Base-by-base conservation (phyloP, 2,113 vertebrate species). In the Chiloscyllium plagiosum region DNA sequence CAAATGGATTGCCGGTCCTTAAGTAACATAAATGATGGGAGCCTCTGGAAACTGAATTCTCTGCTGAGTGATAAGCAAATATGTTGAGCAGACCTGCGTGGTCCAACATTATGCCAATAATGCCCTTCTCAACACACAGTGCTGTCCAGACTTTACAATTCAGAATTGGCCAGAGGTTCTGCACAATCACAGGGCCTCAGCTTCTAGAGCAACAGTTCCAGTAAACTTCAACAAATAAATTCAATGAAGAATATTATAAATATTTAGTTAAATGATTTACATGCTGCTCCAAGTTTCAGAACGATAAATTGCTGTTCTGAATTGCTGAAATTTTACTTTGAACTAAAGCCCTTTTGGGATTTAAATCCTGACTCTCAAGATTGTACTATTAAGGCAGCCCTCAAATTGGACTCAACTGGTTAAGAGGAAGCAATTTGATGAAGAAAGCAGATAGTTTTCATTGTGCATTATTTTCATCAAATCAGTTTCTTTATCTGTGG, bases 351-450 rank as follows among this genome's bases (percentile, higher is more conserved):
- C 86, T 90, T 90, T 90, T 8, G 24, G 47, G 52, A 90, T 20
- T 90, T 61, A 29, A 92, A 86, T 20, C 19, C 47, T 86, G 4
- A 20, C 20, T 15, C 42, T 86, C 42, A n/a, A 86, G 83, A 47
- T 92, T 92, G 56, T 8, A n/a, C 33, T 15, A 92, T n/a, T 33
- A 92, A 33, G 56, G 61, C 26, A 92, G 56, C 42, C 20, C 29
- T n/a, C 52, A 65, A 66, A 17, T 61, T 92, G 56, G 13, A 24
- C 15, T 92, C n/a, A 65, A 92, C 65, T 65, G 52, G 15, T 83
- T 89, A 56, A 50, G 83, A 22, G 42, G 20, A 86, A 47, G 83
- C 50, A 86, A 92, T 92, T 65, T 92, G 89, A 85, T 85, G 83
- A 17, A 65, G 26, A 92, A 92, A 65, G 13, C n/a, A 12, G 3